These are phyloP conservation scores for Rhizoglyphus robini DNA, from an alignment of 1,140 invertebrate genomes.

Conservation along the genomic window DNA sequence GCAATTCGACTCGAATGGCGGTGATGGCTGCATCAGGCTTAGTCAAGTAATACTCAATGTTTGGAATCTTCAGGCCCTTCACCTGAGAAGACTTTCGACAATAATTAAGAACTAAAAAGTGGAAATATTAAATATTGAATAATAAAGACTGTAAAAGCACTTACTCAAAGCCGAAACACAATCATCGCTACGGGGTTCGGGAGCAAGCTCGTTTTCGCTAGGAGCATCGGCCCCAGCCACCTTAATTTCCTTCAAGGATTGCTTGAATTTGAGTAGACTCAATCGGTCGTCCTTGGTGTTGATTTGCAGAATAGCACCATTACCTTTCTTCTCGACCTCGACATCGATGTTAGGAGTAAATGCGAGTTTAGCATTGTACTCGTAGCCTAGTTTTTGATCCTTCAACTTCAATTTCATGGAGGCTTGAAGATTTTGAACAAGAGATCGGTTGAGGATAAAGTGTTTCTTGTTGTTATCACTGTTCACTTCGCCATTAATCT, in stretches of 20 bases:
- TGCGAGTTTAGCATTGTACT: background rate
- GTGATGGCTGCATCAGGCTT: slow-evolving; percentile 11
- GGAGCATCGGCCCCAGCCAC: background rate
- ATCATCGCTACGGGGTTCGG: background rate
- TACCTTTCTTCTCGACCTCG: background rate
- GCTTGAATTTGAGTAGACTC: background rate
- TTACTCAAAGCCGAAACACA: background rate
- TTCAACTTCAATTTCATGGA: background rate
- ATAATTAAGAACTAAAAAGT: slow-evolving; percentile 9
- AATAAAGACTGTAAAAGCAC: background rate
- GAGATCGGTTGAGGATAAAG: background rate
- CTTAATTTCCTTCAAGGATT: background rate
- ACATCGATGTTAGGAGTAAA: background rate
- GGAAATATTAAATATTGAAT: slow-evolving; percentile 10
- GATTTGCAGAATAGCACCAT: background rate
- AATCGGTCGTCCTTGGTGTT: background rate
- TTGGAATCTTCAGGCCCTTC: slow-evolving; percentile 10
- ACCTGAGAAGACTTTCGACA: slow-evolving; percentile 14
- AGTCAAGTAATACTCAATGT: slow-evolving; percentile 11
- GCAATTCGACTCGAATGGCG: background rate
- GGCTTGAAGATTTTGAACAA: background rate
- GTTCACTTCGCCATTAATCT: background rate
- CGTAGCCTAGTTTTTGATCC: background rate
- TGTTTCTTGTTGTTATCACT: background rate
- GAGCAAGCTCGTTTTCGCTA: background rate